Evolutionary conservation across 2,888 invertebrate genomes (phyloP), one percentile per base, ranked within the genome.

Genomic region (Leptogaster cylindrica): DNA sequence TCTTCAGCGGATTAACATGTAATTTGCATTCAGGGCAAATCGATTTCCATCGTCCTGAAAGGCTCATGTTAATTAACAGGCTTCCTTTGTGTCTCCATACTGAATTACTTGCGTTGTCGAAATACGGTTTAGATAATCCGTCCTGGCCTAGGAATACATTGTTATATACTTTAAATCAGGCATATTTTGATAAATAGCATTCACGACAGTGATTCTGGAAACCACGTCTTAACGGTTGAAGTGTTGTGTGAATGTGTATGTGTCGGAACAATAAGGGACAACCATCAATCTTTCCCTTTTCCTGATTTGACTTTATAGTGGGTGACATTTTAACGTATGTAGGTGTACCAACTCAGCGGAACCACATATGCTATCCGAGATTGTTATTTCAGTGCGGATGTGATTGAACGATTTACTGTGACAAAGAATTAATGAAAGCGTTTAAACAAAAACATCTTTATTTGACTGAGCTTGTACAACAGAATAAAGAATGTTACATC

Each of bases 1-100:
- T 44, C 52, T 27, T 65, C 52, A 65, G 51, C 52, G 52, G 50
- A 65, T 65, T 65, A 65, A 65, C 50, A 65, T 65, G 41, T 65
- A 51, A 65, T 65, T 65, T 65, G 51, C 51, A 65, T 51, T 51
- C 51, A 65, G 41, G 41, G 51, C 16, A 52, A 65, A 65, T 51
- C 51, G 41, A 51, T 51, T 51, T 27, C 39, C 65, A 51, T 65
- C 51, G 33, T 8, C 23, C 48, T 46, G 48, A 48, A n/a, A 31
- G 48, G 31, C 33, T 48, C 28, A 48, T 64, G 64, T 48, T 64
- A 64, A 48, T 48, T 64, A 48, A 28, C 8, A 20, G 23, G 7
- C 46, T 48, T 23, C 46, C 18, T 31, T 28, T n/a, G 31, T 4
- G 16, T 28, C 7, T n/a, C 31, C 27, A 41, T 6, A 12, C 7